These are phyloP conservation scores for Ariopsis seemanni DNA, from an alignment of 2,113 vertebrate genomes.

Conservation along the genomic window DNA sequence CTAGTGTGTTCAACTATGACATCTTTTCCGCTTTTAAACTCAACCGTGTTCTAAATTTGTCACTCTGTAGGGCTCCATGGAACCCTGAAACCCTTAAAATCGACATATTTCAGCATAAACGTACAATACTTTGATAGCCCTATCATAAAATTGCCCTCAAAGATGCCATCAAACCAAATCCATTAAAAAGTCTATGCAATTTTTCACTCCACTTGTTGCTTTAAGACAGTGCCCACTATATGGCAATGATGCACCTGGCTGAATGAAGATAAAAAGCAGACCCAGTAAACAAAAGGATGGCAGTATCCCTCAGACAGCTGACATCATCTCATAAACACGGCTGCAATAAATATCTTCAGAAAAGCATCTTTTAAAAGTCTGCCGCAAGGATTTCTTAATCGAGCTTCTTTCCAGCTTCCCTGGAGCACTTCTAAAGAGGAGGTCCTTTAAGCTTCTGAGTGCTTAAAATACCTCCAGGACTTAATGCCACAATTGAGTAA, in stretches of 20 bases:
- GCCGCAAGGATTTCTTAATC: neutral
- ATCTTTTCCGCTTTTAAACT: neutral
- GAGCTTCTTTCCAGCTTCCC: constrained; percentile 1
- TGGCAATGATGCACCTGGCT: neutral
- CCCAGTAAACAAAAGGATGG: neutral
- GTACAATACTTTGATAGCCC: neutral
- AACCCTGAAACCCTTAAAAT: neutral
- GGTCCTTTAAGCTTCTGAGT: constrained; percentile 5
- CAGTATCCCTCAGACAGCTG: neutral
- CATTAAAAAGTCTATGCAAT: neutral
- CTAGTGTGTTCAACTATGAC: neutral
- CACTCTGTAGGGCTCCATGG: neutral
- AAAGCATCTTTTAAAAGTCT: constrained; percentile 9
- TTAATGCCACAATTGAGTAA: constrained; percentile 28
- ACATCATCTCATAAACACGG: neutral
- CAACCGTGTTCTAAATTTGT: neutral
- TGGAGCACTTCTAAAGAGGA: neutral
- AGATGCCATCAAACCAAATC: neutral
- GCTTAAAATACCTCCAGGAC: constrained; percentile 21
- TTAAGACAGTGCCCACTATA: neutral
- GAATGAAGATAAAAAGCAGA: constrained; percentile 2
- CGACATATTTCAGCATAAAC: neutral
- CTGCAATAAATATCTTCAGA: constrained; percentile 16
- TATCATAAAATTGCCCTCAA: neutral
- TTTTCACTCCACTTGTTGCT: neutral